Conservation (phyloP, 1,140 invertebrate species). For the Macrobrachium rosenbergii region DNA sequence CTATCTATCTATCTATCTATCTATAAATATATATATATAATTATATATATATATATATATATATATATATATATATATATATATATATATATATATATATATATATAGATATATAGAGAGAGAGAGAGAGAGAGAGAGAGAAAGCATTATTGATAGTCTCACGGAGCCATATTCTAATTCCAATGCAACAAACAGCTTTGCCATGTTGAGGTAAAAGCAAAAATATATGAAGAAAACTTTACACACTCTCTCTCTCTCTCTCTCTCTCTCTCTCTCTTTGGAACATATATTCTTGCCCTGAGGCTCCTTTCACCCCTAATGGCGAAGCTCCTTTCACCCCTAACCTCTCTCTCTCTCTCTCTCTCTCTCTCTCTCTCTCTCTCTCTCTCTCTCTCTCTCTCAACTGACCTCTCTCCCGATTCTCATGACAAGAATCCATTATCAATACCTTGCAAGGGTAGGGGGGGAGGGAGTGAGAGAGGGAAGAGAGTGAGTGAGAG, state of each 20-base stretch:
- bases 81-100: too few relatives aligned
- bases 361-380: background rate
- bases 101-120: too few relatives aligned
- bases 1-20: conserved; percentile 2
- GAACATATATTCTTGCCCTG: background rate
- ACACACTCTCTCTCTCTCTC: conserved; percentile 28
- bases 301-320: background rate
- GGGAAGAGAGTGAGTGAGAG: too few relatives aligned
- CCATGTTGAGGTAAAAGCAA: too few relatives aligned
- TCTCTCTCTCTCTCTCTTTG: conserved; percentile 3
- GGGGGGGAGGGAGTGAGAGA: too few relatives aligned
- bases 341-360: conserved; percentile 1
- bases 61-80: too few relatives aligned
- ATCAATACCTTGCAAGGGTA: background rate
- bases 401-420: background rate
- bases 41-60: too few relatives aligned
- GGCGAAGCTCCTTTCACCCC: background rate
- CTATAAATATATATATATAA: background rate
- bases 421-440: background rate
- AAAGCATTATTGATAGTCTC: too few relatives aligned
- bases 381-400: background rate
- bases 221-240: background rate
- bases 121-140: too few relatives aligned
- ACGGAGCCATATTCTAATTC: too few relatives aligned
- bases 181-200: too few relatives aligned